Percentiles rank a stretch among this genome's conserved stretches.
Conservation (phyloP, 2,113 vertebrate genomes). For the Alligator sinensis region DNA sequence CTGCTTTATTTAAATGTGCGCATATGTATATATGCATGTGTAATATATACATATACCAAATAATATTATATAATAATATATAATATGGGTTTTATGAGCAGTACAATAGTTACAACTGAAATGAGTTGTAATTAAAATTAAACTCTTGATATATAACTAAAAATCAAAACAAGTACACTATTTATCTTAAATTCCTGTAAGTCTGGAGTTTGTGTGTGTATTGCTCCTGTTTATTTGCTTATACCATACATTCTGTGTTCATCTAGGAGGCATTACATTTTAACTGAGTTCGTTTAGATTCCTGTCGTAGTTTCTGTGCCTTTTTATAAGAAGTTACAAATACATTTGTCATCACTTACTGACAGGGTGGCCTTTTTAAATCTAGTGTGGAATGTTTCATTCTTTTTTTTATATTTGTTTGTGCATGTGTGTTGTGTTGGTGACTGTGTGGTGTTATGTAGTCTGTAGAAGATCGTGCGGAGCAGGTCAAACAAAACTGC, state of each 20-base stretch:
- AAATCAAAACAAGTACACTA: neutral
- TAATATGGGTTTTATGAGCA: constrained; percentile 44
- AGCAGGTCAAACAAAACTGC: constrained; percentile 92
- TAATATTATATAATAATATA: constrained; percentile 65
- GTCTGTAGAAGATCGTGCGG: constrained; percentile 96
- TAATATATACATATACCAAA: constrained; percentile 71
- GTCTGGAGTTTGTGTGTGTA: constrained; percentile 66
- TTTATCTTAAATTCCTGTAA: constrained; percentile 56
- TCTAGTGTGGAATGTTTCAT: constrained; percentile 78
- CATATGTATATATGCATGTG: constrained; percentile 74
- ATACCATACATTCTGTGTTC: constrained; percentile 66
- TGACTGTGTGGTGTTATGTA: constrained; percentile 87
- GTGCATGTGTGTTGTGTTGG: constrained; percentile 91
- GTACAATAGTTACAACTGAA: neutral
- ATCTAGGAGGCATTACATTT: constrained; percentile 66
- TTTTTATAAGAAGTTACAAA: constrained; percentile 60
- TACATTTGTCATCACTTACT: constrained; percentile 75
- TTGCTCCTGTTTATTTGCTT: constrained; percentile 59
- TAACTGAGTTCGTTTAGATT: constrained; percentile 65
- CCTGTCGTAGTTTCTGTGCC: constrained; percentile 68
- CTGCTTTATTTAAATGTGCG: neutral
- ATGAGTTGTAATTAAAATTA: constrained; percentile 40
- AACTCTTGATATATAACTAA: neutral
- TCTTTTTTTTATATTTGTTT: constrained; percentile 87
- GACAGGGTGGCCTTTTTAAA: constrained; percentile 76